Conservation (phyloP, 2,113 vertebrate genomes). For the Zosterops japonicus region DNA sequence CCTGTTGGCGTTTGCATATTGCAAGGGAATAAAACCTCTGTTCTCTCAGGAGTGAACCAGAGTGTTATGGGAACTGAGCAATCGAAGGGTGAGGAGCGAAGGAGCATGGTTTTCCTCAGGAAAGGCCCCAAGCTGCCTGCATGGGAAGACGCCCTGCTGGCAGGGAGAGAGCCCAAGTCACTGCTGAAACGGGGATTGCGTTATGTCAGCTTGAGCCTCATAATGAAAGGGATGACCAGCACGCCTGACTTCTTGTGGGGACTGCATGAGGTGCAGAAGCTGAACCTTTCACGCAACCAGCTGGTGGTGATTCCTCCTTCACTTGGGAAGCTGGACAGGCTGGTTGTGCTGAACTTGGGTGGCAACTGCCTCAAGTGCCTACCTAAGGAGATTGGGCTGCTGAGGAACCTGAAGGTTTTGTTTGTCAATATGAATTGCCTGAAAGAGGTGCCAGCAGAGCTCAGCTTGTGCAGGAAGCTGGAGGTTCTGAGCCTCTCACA, state of each 20-base stretch:
- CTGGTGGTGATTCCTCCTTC: conserved; percentile 79
- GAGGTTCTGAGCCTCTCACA: conserved; percentile 92
- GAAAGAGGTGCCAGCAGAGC: conserved; percentile 86
- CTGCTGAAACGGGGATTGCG: conserved; percentile 75
- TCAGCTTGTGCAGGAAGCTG: conserved; percentile 82
- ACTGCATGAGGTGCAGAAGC: conserved; percentile 87
- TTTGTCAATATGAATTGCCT: conserved; percentile 89
- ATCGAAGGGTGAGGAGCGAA: conserved; percentile 69
- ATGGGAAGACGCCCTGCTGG: conserved; percentile 72
- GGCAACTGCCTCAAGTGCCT: conserved; percentile 85
- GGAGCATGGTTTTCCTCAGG: conserved; percentile 16
- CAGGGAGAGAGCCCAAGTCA: conserved; percentile 70
- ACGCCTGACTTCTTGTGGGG: conserved; percentile 88
- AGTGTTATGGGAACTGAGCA: conserved; percentile 77
- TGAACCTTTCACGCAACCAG: conserved; percentile 90
- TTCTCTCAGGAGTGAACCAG: neutral
- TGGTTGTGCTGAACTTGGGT: conserved; percentile 88
- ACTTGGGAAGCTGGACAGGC: conserved; percentile 81
- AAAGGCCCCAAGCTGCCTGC: conserved; percentile 70
- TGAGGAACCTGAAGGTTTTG: conserved; percentile 86
- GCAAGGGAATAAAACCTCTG: neutral
- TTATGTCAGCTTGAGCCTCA: conserved; percentile 85
- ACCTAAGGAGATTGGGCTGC: conserved; percentile 86
- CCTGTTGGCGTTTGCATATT: neutral
- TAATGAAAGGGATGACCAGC: conserved; percentile 84